A percentile compares a stretch with the other conserved stretches of the same genome.
These are phyloP conservation scores for Corydoras sp. DNA, from an alignment of 2,113 vertebrate species.

Conservation along the genomic window DNA sequence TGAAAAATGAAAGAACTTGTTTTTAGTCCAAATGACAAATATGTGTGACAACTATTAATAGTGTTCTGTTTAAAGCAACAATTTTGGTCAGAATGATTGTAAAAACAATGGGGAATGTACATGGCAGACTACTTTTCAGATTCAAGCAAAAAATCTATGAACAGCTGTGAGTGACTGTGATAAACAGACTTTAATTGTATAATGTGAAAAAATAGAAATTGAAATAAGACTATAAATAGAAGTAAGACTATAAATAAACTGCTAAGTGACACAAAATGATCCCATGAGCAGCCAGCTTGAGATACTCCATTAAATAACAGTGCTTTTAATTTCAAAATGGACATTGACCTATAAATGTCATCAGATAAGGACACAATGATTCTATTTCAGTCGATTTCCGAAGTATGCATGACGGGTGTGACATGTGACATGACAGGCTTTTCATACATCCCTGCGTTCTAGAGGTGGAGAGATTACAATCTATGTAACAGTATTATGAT, in stretches of 20 bases:
- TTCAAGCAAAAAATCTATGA: too few relatives aligned
- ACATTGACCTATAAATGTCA: slow-evolving; percentile 13
- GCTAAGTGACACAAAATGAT: background rate
- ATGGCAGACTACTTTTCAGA: too few relatives aligned
- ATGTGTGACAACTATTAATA: too few relatives aligned
- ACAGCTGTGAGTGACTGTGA: too few relatives aligned
- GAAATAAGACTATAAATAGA: background rate
- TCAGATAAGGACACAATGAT: slow-evolving; percentile 11
- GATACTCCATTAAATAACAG: background rate
- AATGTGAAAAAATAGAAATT: too few relatives aligned
- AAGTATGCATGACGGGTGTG: slow-evolving; percentile 1
- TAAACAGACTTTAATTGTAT: too few relatives aligned
- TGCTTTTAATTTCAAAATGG: background rate
- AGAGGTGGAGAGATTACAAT: slow-evolving; percentile 18
- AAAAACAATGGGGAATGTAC: too few relatives aligned
- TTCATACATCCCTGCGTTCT: background rate
- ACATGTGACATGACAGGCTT: slow-evolving; percentile 1
- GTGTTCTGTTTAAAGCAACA: too few relatives aligned
- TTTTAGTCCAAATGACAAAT: too few relatives aligned
- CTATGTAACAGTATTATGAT: slow-evolving; percentile 13
- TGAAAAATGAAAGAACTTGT: too few relatives aligned
- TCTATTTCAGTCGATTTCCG: background rate
- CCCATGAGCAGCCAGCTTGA: background rate
- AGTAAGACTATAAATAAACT: background rate
- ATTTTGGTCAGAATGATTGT: too few relatives aligned